These are phyloP conservation scores for Strigamia crassipes DNA, from an alignment of 2,888 invertebrate species.

Conservation along the genomic window DNA sequence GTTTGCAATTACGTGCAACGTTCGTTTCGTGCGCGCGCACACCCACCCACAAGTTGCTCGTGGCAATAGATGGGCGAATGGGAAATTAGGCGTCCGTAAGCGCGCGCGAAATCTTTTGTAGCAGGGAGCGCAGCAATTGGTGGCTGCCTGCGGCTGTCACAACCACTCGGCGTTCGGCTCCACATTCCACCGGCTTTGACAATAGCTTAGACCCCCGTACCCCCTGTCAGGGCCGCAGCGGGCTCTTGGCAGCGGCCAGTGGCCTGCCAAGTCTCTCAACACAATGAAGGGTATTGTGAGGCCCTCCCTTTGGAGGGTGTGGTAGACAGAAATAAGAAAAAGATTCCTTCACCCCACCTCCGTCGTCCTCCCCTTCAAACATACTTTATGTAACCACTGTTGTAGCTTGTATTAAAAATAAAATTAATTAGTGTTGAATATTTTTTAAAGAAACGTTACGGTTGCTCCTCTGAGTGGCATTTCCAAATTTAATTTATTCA, in stretches of 20 bases:
- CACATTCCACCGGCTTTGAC: constrained; percentile 39
- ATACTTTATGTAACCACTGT: constrained; percentile 29
- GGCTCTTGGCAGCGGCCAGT: constrained; percentile 38
- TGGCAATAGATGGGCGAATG: constrained; percentile 44
- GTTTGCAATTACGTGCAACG: constrained; percentile 42
- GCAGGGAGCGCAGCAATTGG: constrained; percentile 43
- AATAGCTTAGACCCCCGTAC: constrained; percentile 21
- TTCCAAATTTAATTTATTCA: constrained; percentile 21
- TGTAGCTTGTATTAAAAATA: constrained; percentile 27
- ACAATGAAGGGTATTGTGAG: constrained; percentile 34
- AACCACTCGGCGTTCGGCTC: constrained; percentile 35
- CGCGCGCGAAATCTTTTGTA: constrained; percentile 32
- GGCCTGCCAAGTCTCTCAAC: constrained; percentile 32
- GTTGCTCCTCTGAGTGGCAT: constrained; percentile 10
- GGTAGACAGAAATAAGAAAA: constrained; percentile 39
- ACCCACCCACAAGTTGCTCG: constrained; percentile 42
- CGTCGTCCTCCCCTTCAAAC: constrained; percentile 24
- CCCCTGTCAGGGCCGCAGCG: constrained; percentile 13
- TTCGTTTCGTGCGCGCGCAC: constrained; percentile 35
- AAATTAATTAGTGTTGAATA: constrained; percentile 39
- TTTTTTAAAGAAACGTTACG: constrained; percentile 3
- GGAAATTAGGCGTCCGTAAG: constrained; percentile 41
- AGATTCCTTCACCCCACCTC: constrained; percentile 18
- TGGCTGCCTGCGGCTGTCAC: constrained; percentile 44
- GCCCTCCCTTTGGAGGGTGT: constrained; percentile 39